Base-by-base conservation (phyloP, 2,113 vertebrate genomes). In the Brachirus orientalis region DNA sequence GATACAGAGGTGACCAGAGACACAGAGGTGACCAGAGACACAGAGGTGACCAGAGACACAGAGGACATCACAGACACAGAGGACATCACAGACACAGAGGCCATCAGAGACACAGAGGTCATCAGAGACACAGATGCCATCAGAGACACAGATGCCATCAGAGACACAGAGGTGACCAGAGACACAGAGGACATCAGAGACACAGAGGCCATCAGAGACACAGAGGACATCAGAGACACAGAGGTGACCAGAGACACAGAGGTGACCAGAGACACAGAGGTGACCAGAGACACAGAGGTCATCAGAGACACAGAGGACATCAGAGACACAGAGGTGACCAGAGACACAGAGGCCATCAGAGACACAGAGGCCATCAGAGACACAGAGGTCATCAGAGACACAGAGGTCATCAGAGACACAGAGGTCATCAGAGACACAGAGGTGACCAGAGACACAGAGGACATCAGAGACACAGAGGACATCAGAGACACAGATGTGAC, bases 381-480 rank as follows among this genome's bases (percentile, higher is more conserved):
- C 48, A 59, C 16, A 53, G 12, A 22, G 38, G 2, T 12, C 4
- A 14, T 12, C 3, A 40, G 9, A 46, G 53, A 47, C 37, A 67
- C n/a, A n/a, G n/a, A n/a, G n/a, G 44, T 6, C 36, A 10, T 17
- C 11, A 63, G 12, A 57, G 14, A 50, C 48, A 59, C 16, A 53
- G 12, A 22, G 38, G 2, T 12, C 4, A 14, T 12, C 3, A 40
- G 9, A 46, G 53, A 47, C 37, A 67, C 41, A 13, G 28, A 45
- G 41, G 17, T 35, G 6, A n/a, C n/a, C 28, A 75, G 10, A 58
- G 10, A 53, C 13, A 51, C 40, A 43, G 40, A n/a, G n/a, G n/a
- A n/a, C n/a, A n/a, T n/a, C 28, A 75, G 10, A 58, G 10, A 53
- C 13, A 51, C 40, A 43, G 40, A n/a, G n/a, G n/a, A n/a, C n/a